Evolutionary conservation across 2,113 vertebrate genomes (phyloP), one percentile per base, ranked within the genome.

Genomic region (Bos indicus): DNA sequence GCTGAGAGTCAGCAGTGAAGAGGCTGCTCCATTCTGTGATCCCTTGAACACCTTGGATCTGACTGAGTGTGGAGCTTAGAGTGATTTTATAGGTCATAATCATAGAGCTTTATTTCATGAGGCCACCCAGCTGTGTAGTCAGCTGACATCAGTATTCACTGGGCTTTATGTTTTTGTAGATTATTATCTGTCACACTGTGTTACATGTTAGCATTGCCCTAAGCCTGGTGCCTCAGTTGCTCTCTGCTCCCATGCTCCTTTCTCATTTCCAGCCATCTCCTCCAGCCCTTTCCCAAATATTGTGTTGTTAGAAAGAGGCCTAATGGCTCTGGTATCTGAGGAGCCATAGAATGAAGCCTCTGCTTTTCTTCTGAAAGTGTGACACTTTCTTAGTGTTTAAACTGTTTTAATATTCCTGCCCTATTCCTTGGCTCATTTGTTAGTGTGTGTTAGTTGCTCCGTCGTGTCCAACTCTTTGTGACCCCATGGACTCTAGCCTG

Each of bases 61-160:
- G 7, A 33, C 40, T 9, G 46, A 15, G 17, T 81, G 1, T 91
- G 51, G 30, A 28, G 33, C 43, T 51, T 40, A 94, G 12, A 57
- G 85, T 71, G 89, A 11, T 52, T 82, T 87, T 30, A 71, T 78
- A 96, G n/a, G 36, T 57, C 56, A 83, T 12, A 7, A 17, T 59
- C n/a, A 10, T 67, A 71, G 48, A 95, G 7, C 40, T 89, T 83
- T 95, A 25, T 97, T 95, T 96, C 14, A 92, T 48, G 59, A 95
- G 71, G 52, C 60, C 10, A 21, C 54, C 57, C 33, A 90, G 40
- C 71, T 60, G 2, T 74, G 13, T 94, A 46, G 62, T 95, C 36
- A 94, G 21, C 71, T 92, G 17, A 52, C 14, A 78, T 90, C 74
- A 40, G 54, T 88, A 60, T 62, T 96, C n/a, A 82, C 13, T 36